Base-by-base conservation (phyloP, 2,113 vertebrate genomes). In the Zeus faber region DNA sequence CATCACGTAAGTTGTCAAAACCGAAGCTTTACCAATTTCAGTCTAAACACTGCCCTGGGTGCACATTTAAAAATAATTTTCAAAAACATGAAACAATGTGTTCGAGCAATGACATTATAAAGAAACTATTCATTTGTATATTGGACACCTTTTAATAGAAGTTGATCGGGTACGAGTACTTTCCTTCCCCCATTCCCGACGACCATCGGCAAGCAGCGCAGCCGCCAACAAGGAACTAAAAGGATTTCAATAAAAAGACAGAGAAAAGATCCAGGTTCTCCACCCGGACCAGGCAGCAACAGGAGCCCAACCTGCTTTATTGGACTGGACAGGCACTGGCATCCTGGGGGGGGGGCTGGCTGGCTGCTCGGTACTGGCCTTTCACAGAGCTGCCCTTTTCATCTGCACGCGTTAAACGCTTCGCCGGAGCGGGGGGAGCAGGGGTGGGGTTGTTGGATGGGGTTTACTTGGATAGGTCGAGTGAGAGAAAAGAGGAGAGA, bases 1-100 rank as follows among this genome's bases (percentile, higher is more conserved):
- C 72, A 99, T 99, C 82, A 97, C 92, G 97, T 99, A 85, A 95
- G 97, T 94, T 69, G 65, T 18, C 5, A n/a, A n/a, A n/a, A n/a
- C n/a, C n/a, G n/a, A n/a, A n/a, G n/a, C n/a, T n/a, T n/a, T n/a
- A n/a, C n/a, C n/a, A n/a, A n/a, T n/a, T n/a, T n/a, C n/a, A n/a
- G n/a, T n/a, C n/a, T n/a, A n/a, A n/a, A n/a, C n/a, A n/a, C n/a
- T n/a, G n/a, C n/a, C n/a, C n/a, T n/a, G n/a, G n/a, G n/a, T n/a
- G n/a, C n/a, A n/a, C n/a, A n/a, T n/a, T n/a, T n/a, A n/a, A n/a
- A n/a, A n/a, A n/a, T n/a, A n/a, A n/a, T n/a, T n/a, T n/a, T n/a
- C n/a, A n/a, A n/a, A n/a, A n/a, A n/a, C n/a, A n/a, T n/a, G n/a
- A n/a, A n/a, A n/a, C n/a, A n/a, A n/a, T n/a, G n/a, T n/a, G n/a